A percentile compares a stretch with the other conserved stretches of the same genome.
phyloP scores from a whole-genome alignment of 1,140 invertebrate genomes.

The Anthonomus grandis region DNA sequence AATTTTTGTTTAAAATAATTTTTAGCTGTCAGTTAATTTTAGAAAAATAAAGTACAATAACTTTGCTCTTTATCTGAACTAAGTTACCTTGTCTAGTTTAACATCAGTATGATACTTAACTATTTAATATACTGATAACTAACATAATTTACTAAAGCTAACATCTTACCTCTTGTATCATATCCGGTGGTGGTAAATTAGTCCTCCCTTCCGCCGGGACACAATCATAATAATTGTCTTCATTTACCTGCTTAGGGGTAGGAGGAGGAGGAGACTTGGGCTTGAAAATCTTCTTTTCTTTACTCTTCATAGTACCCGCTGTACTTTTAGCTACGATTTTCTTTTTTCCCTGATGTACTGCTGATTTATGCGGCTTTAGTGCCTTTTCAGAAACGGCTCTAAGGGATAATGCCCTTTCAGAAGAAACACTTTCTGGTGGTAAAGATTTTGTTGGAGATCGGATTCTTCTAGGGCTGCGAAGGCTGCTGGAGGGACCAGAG shows the following conservation, averaged over 20 bases:
- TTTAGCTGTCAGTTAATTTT: too few species aligned
- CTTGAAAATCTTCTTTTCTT: slow-evolving; percentile 21
- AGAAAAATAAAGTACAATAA: too few species aligned
- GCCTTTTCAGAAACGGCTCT: slow-evolving; percentile 35
- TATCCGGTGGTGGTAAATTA: slow-evolving; percentile 51
- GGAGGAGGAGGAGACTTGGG: slow-evolving; percentile 30
- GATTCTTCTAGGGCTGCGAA: slow-evolving; percentile 27
- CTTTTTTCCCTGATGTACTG: slow-evolving; percentile 5
- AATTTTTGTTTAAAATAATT: too few species aligned
- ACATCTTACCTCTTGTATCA: slow-evolving; percentile 56
- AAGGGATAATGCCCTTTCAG: slow-evolving; percentile 36
- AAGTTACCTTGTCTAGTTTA: too few species aligned
- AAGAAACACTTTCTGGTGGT: slow-evolving; percentile 33
- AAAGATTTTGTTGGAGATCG: slow-evolving; percentile 41
- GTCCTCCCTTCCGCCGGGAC: slow-evolving; percentile 24
- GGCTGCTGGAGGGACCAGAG: not conserved
- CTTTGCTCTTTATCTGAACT: too few species aligned
- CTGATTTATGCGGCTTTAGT: not conserved
- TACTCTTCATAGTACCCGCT: too few species aligned
- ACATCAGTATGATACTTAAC: too few species aligned
- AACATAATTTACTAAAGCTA: too few species aligned
- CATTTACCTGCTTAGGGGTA: slow-evolving; percentile 1
- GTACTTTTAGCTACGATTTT: slow-evolving; percentile 2
- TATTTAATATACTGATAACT: too few species aligned
- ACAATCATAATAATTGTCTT: slow-evolving; percentile 41